Evolutionary conservation across 2,888 invertebrate genomes (phyloP).

Genomic region (Phyllotreta striolata): DNA sequence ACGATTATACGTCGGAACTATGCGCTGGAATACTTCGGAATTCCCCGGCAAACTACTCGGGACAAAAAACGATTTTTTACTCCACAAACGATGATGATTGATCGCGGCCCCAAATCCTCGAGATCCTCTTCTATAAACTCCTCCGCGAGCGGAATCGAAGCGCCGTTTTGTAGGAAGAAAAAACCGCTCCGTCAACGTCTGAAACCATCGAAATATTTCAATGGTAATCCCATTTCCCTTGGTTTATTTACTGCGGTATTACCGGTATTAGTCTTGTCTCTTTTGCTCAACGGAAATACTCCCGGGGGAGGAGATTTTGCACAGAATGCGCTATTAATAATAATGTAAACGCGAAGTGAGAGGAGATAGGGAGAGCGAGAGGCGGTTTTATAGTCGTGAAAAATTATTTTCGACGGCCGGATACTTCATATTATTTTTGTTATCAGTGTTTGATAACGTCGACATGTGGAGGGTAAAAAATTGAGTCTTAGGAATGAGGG

Average conservation of each 20-base stretch:
- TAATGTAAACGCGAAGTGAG: slow-evolving; percentile 23
- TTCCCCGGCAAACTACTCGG: too few relatives aligned
- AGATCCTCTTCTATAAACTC: background rate
- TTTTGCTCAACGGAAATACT: slow-evolving; percentile 44
- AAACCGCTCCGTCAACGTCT: slow-evolving; percentile 23
- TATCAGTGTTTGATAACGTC: slow-evolving; percentile 1
- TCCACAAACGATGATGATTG: slow-evolving; percentile 1
- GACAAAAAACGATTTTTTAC: background rate
- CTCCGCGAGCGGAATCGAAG: background rate
- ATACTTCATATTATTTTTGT: slow-evolving; percentile 9
- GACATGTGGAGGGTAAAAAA: background rate
- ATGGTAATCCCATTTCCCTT: slow-evolving; percentile 52
- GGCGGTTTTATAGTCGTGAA: slow-evolving; percentile 26
- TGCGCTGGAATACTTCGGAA: too few relatives aligned
- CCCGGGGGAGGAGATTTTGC: slow-evolving; percentile 43
- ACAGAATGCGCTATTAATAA: slow-evolving; percentile 37
- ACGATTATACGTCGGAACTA: slow-evolving; percentile 51
- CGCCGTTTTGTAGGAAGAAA: background rate
- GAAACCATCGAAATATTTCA: slow-evolving; percentile 53
- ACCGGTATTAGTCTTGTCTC: slow-evolving; percentile 47
- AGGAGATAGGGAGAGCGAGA: slow-evolving; percentile 5
- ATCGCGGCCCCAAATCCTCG: slow-evolving; percentile 1
- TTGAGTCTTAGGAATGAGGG: background rate
- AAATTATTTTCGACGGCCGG: slow-evolving; percentile 25
- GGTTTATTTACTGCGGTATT: slow-evolving; percentile 55